Base-by-base conservation (phyloP, 2,888 invertebrate species). In the Nymphalis c-album region DNA sequence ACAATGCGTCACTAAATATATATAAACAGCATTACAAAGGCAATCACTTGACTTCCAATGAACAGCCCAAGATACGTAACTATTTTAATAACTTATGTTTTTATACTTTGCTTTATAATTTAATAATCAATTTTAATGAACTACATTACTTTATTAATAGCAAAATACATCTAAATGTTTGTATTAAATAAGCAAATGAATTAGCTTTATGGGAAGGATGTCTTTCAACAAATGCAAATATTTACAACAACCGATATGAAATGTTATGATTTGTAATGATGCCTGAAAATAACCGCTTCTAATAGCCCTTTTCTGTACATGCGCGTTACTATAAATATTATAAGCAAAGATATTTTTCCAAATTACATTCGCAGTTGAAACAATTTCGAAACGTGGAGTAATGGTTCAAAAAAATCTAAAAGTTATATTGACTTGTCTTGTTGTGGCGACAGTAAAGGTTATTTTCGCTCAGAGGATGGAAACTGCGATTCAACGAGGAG, bases 1-100 rank as follows among this genome's bases (percentile, higher is more conserved):
- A 77, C 31, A 55, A 71, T 71, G 62, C 63, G 73, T 55, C 53
- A 55, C 31, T 6, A 8, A 55, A 26, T 31, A 74, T 71, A 68
- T 67, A 58, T 63, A 45, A 66, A 64, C 20, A 18, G n/a, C 20
- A 69, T 69, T 64, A 67, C 46, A 22, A n/a, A 20, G 22, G 47
- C 8, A 26, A 60, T 55, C 8, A 65, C 55, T 60, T 20, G 18
- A 35, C 40, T 13, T 13, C 13, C 10, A 0, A 40, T 13, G 4
- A 46, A 18, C 22, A 26, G 18, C 26, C 35, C 35, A 48, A 31
- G 26, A 31, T 31, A 22, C 22, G 1, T 22, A 6, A 31, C 26
- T 31, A 31, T 31, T 31, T 31, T 31, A 31, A 31, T 31, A 31
- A 31, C 6, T 31, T 31, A 31, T 31, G 26, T 31, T 31, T 26